These are phyloP conservation scores for Coracias cyanogaster DNA, from an alignment of 2,797 vertebrate species.

Conservation along the genomic window DNA sequence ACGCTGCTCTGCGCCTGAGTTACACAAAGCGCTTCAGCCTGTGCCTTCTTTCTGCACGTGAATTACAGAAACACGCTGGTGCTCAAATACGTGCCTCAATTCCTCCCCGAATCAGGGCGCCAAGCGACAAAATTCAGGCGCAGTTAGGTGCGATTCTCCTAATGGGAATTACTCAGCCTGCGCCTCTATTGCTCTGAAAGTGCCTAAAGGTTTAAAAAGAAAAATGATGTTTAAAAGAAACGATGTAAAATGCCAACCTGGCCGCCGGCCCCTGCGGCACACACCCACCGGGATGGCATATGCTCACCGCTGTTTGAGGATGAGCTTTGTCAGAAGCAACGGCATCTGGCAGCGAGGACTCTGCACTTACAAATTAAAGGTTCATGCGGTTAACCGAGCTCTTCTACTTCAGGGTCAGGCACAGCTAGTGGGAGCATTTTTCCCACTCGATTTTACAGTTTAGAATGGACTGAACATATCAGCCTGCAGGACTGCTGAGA, in stretches of 20 bases:
- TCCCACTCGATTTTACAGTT: background rate
- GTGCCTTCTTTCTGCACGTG: background rate
- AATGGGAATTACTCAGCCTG: background rate
- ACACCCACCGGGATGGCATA: rapidly evolving
- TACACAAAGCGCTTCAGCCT: background rate
- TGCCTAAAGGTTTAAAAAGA: background rate
- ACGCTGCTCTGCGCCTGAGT: background rate
- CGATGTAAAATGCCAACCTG: background rate
- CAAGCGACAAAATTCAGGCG: background rate
- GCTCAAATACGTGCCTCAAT: background rate
- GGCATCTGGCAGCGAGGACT: background rate
- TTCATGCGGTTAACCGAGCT: background rate
- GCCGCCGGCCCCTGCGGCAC: background rate
- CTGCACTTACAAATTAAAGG: background rate
- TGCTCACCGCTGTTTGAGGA: background rate
- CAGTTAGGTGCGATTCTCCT: background rate
- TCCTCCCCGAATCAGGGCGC: background rate
- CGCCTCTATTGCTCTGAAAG: background rate
- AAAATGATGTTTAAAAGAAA: background rate
- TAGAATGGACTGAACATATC: background rate
- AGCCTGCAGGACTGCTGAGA: background rate
- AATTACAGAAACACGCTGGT: background rate
- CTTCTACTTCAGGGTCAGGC: background rate
- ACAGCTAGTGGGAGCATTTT: background rate
- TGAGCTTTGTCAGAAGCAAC: background rate